Base-by-base conservation (phyloP, 2,888 invertebrate species). In the Apocheima hispidaria region DNA sequence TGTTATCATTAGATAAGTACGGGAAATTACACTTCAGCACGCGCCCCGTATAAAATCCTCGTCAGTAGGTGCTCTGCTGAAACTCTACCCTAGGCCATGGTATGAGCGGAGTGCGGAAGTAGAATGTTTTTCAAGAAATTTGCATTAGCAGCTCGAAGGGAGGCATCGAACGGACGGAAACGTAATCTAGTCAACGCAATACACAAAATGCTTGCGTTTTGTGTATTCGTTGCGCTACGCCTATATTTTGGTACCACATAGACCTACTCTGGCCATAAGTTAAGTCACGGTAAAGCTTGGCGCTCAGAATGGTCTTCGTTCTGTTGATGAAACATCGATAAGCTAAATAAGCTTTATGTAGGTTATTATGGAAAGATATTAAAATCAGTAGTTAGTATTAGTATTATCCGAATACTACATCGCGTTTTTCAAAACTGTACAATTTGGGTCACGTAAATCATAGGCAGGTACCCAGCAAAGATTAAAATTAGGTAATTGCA, bases 51-150 rank as follows among this genome's bases (percentile, higher is more conserved):
- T 60, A 69, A 58, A 65, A 55, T 53, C 40, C 46, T 55, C 54
- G 57, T 67, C 53, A 62, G 60, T 51, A 26, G 51, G 55, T 41
- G 21, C 38, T 55, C 55, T 49, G 43, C 26, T 38, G 59, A 58
- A 64, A 51, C 60, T 41, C 18, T 50, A 33, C 50, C 53, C 35
- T 60, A 36, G 38, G 51, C 9, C n/a, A 30, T 6, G 20, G 51
- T 59, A 18, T 33, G 62, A 65, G 58, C 65, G 66, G 67, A 67
- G 66, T 69, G 70, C 69, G 79, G 73, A 73, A 74, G 75, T 71
- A 53, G 66, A 72, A 73, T 74, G 71, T 77, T 80, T 77, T 78
- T 76, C 80, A 77, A 77, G 77, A 79, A 78, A 84, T 84, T 82
- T 82, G 77, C 83, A 83, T 84, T 81, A 77, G 74, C 76, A 75